Evolutionary conservation across 2,888 invertebrate species (phyloP), one percentile per base, ranked within the genome.

Genomic region (Philhelius pedissequus): DNA sequence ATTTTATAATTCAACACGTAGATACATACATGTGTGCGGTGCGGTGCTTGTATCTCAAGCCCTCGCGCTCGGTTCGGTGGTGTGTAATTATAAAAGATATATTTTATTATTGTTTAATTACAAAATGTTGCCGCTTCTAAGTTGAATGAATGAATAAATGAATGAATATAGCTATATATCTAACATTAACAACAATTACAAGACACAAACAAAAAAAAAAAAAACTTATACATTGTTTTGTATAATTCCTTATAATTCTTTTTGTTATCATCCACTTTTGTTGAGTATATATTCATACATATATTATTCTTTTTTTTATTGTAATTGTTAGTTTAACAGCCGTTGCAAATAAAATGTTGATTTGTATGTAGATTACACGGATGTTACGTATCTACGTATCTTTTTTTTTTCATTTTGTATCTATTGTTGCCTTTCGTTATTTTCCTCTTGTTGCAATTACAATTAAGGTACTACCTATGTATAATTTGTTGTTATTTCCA

Each of bases 251-350:
- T 62, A 62, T 27, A 18, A 82, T 54, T 64, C 32, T 77, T 71
- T 25, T 45, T 64, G 38, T 70, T 74, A 70, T 79, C 70, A 64
- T 84, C 71, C 27, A 76, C 79, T 71, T 80, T 71, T 66, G 79
- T 70, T 52, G 35, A 43, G 50, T 82, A 77, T 32, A n/a, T 6
- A 38, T 58, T 13, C n/a, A 27, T 52, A 52, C 7, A 5, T 35
- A 30, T 60, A 60, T 60, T 79, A 74, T 70, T 66, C 79, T 80
- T 80, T 80, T 66, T 84, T 80, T 80, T 80, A 84, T 80, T 79
- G 68, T 84, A 84, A 84, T 84, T 80, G 84, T 84, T 80, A 80
- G 84, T 75, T 80, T 71, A 84, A 80, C 80, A 60, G 84, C 75
- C 84, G 60, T 80, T 84, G 84, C 75, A 80, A 70, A 84, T 71